Conservation (phyloP, 2,888 invertebrate species). For the Lepidonotus clava region DNA sequence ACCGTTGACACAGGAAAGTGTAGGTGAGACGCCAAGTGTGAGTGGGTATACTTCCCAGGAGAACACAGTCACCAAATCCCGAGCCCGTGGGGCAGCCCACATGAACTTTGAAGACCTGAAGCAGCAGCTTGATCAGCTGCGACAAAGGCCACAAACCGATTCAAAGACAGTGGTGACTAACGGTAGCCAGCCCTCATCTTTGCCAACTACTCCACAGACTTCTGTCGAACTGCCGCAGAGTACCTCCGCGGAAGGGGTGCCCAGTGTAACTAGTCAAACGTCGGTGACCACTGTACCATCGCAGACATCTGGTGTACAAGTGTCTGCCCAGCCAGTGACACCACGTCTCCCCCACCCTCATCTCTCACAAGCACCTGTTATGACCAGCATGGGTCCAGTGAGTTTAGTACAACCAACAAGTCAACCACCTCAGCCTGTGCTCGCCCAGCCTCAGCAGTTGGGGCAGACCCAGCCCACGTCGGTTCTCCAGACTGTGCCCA, state of each 20-base stretch:
- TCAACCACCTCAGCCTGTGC: slow-evolving; percentile 7
- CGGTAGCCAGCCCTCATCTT: slow-evolving; percentile 46
- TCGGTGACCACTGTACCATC: neutral
- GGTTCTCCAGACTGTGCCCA: slow-evolving; percentile 45
- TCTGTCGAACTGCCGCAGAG: slow-evolving; percentile 1
- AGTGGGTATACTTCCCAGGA: slow-evolving; percentile 60
- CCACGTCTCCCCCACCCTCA: neutral
- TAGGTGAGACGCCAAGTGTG: slow-evolving; percentile 16
- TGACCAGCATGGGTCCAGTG: neutral
- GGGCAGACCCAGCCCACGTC: slow-evolving; percentile 42
- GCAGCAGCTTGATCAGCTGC: slow-evolving; percentile 64
- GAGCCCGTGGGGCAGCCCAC: slow-evolving; percentile 48
- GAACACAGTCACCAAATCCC: slow-evolving; percentile 52
- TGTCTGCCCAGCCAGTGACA: slow-evolving; percentile 12
- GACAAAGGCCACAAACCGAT: neutral
- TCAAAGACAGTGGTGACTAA: neutral
- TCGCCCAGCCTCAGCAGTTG: slow-evolving; percentile 17
- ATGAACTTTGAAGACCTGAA: slow-evolving; percentile 66
- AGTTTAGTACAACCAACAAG: neutral
- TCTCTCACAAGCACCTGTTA: neutral
- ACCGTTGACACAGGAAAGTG: neutral
- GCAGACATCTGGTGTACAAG: neutral
- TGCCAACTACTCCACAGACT: slow-evolving; percentile 47
- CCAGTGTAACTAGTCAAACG: neutral
- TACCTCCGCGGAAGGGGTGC: neutral